Percentiles rank a stretch among this genome's conserved stretches.
Conservation (phyloP, 2,113 vertebrate species). For the Cebus imitator region DNA sequence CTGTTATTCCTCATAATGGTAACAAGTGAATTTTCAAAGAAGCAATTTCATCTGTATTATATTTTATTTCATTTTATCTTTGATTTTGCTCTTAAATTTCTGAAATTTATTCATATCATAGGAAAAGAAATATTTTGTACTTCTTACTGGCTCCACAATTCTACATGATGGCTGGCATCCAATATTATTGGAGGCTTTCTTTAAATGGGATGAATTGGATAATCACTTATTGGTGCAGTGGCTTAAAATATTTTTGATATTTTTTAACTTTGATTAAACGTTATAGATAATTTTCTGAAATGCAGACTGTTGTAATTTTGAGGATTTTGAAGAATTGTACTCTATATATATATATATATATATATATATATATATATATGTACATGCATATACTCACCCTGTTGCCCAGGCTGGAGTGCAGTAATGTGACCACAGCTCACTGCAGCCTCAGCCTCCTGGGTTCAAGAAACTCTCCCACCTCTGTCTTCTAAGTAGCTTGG, state of each 20-base stretch:
- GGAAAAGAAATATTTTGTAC: neutral
- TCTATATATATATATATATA: too few species aligned
- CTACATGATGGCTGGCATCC: neutral
- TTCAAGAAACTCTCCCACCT: too few species aligned
- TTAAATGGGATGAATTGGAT: neutral
- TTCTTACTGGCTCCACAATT: neutral
- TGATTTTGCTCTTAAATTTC: neutral
- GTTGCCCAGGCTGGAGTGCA: too few species aligned
- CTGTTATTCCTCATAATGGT: conserved; percentile 22
- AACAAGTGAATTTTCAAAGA: conserved; percentile 27
- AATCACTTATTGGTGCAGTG: neutral
- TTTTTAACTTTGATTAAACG: neutral
- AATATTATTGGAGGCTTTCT: neutral
- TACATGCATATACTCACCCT: too few species aligned
- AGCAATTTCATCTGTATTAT: neutral
- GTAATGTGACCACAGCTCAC: too few species aligned
- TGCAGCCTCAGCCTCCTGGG: too few species aligned
- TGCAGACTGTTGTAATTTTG: neutral
- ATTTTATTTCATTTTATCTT: neutral
- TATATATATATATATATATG: too few species aligned
- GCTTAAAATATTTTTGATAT: neutral
- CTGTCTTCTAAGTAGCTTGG: too few species aligned
- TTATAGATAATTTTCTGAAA: neutral
- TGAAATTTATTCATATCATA: neutral
- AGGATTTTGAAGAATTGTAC: neutral